phyloP scores from a whole-genome alignment of 2,797 vertebrate genomes.

The Hephaestus fuliginosus region DNA sequence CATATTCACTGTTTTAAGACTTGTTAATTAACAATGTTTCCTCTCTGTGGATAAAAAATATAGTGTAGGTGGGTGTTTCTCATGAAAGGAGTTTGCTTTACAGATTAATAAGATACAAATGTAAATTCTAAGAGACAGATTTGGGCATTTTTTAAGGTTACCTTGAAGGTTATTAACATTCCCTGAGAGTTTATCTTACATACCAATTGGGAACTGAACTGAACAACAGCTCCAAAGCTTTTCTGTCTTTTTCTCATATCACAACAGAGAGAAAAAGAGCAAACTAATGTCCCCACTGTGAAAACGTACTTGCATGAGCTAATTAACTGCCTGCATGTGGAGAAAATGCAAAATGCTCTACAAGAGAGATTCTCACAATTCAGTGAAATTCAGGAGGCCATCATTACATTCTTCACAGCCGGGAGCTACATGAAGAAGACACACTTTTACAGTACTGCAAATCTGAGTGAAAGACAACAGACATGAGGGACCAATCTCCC shows the following conservation, averaged over 20 bases:
- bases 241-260: neutral
- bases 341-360: neutral
- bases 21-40: neutral
- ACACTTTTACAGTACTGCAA: neutral
- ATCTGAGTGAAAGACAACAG: neutral
- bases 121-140: neutral
- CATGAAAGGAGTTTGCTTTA: neutral
- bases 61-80: neutral
- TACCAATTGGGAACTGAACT: neutral
- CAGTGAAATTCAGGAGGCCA: neutral
- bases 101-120: neutral
- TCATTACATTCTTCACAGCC: neutral
- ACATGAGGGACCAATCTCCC: neutral
- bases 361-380: neutral
- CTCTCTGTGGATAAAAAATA: neutral
- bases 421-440: neutral
- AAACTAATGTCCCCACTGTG: neutral
- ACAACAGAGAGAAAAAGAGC: neutral
- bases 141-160: too few species aligned
- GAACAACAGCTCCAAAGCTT: neutral
- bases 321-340: neutral
- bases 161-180: too few species aligned
- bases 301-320: neutral
- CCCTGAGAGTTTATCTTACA: too few species aligned
- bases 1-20: too few species aligned